Evolutionary conservation across 2,888 invertebrate species (phyloP).

Genomic region (Parnassius apollo): DNA sequence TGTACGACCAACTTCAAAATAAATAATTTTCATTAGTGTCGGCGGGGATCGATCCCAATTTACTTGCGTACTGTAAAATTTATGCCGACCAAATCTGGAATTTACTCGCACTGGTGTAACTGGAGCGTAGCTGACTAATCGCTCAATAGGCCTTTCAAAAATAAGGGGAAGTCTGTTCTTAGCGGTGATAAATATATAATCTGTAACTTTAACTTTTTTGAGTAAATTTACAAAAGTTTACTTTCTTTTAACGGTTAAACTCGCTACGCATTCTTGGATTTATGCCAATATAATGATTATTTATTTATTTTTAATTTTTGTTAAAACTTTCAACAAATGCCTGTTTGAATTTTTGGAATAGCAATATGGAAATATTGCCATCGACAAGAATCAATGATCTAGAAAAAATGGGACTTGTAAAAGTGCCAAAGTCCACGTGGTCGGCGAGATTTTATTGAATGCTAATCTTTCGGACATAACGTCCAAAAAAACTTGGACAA

Average conservation of each 20-base stretch:
- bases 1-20: too few relatives aligned
- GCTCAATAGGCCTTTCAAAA: too few relatives aligned
- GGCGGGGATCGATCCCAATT: too few relatives aligned
- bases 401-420: constrained; percentile 9
- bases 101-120: too few relatives aligned
- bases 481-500: background rate
- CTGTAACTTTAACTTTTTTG: background rate
- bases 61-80: too few relatives aligned
- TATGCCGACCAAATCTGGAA: too few relatives aligned
- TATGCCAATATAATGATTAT: background rate
- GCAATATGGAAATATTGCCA: constrained; percentile 4
- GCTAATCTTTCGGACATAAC: constrained; percentile 8
- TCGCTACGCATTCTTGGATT: background rate
- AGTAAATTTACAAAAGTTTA: background rate
- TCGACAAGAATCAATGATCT: background rate
- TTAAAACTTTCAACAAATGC: background rate
- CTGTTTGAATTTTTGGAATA: constrained; percentile 6
- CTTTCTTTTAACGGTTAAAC: background rate
- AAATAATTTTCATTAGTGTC: too few relatives aligned
- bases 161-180: too few relatives aligned
- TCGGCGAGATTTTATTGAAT: background rate
- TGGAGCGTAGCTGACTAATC: too few relatives aligned
- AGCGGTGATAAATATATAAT: too few relatives aligned
- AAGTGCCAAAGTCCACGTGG: constrained; percentile 12
- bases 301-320: background rate